These are phyloP conservation scores for Papilio polytes DNA, from an alignment of 1,140 invertebrate genomes.

Conservation along the genomic window DNA sequence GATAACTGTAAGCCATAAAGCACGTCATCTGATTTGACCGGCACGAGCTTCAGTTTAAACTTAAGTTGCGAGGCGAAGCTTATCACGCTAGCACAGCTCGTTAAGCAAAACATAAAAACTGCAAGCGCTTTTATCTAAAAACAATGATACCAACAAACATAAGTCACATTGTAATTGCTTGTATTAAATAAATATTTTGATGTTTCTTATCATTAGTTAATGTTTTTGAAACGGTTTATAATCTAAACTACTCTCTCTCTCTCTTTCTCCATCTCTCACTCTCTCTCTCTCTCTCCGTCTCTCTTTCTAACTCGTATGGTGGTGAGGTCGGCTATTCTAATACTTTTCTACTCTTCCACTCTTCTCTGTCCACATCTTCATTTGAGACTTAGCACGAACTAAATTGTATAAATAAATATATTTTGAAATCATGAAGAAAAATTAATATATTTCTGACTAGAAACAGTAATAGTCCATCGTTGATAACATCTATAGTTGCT, in stretches of 20 bases:
- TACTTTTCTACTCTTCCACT: too few species aligned
- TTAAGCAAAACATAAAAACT: conserved; percentile 23
- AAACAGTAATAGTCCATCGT: too few species aligned
- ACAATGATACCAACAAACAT: neutral
- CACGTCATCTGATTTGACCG: conserved; percentile 58
- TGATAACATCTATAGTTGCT: neutral
- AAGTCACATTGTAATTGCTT: neutral
- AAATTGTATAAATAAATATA: too few species aligned
- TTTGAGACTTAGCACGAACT: neutral
- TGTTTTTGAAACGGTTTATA: neutral
- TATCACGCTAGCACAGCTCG: neutral
- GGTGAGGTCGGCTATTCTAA: too few species aligned
- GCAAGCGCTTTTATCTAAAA: neutral
- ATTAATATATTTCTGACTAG: neutral
- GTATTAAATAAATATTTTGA: neutral
- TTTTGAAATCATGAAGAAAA: neutral
- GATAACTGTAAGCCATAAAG: conserved; percentile 67
- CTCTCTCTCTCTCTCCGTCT: too few species aligned
- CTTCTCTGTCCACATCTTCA: too few species aligned
- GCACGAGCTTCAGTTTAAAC: conserved; percentile 13
- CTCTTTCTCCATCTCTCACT: too few species aligned
- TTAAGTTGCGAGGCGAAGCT: conserved; percentile 3
- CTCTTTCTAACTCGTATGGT: too few species aligned
- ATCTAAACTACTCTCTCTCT: too few species aligned
- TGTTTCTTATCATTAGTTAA: neutral